Evolutionary conservation across 2,113 vertebrate species (phyloP).

Genomic region (Pongo abelii): DNA sequence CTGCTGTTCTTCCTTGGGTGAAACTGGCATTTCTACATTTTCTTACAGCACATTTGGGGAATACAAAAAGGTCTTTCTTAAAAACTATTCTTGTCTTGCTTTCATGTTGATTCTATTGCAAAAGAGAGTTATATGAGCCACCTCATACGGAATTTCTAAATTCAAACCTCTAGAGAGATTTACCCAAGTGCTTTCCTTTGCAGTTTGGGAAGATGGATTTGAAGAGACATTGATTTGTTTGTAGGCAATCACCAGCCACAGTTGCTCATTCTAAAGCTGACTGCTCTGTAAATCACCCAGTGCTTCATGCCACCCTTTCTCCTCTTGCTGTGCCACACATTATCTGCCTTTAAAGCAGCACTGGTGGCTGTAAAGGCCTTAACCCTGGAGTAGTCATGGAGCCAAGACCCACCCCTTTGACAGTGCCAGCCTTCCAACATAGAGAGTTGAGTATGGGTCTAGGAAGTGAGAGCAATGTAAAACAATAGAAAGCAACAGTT

Average conservation of each 20-base stretch:
- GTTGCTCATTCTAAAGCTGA: not conserved
- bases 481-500: not conserved
- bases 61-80: not conserved
- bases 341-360: not conserved
- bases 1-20: not conserved
- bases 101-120: not conserved
- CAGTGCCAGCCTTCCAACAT: not conserved
- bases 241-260: not conserved
- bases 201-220: not conserved
- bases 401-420: not conserved
- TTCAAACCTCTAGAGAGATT: slow-evolving; percentile 9
- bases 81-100: not conserved
- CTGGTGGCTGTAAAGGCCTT: not conserved
- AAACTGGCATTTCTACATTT: not conserved
- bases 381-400: not conserved
- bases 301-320: not conserved
- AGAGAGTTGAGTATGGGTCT: not conserved
- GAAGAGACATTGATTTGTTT: not conserved
- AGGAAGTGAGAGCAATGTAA: not conserved
- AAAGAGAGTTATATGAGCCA: not conserved
- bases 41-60: not conserved
- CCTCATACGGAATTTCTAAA: slow-evolving; percentile 27
- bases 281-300: not conserved
- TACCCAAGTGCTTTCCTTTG: not conserved
- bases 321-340: no score